These are phyloP conservation scores for Zaprionus ornatus DNA, from an alignment of 1,140 invertebrate genomes.

Conservation along the genomic window DNA sequence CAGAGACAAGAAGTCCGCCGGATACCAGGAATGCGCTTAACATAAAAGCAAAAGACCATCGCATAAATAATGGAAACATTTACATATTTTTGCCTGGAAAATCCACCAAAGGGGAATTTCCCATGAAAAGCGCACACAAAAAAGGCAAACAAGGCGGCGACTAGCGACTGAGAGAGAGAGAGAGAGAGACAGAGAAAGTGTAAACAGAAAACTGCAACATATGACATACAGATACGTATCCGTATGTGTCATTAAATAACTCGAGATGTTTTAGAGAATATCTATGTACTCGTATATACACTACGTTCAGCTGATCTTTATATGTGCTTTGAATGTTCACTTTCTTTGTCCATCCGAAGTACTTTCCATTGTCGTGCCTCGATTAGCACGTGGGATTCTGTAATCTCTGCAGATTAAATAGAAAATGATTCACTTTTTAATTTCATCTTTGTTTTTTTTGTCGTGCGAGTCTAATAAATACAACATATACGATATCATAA, in stretches of 20 bases:
- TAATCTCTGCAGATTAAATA: neutral
- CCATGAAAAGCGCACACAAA: slow-evolving; percentile 21
- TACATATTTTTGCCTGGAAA: slow-evolving; percentile 33
- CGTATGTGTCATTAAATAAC: neutral
- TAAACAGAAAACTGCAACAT: neutral
- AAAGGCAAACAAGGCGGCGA: slow-evolving; percentile 21
- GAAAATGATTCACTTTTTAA: slow-evolving; percentile 21
- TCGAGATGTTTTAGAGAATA: neutral
- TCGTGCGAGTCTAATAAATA: slow-evolving; percentile 25
- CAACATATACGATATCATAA: slow-evolving; percentile 22
- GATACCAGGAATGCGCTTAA: slow-evolving; percentile 4
- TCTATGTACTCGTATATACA: neutral
- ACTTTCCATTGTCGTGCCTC: neutral
- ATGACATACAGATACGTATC: no score
- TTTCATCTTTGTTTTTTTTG: neutral
- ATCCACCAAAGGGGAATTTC: slow-evolving; percentile 26
- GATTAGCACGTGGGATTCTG: neutral
- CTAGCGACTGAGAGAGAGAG: neutral
- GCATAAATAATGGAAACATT: slow-evolving; percentile 45
- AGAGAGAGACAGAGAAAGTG: neutral
- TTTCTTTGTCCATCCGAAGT: neutral
- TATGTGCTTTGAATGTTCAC: neutral
- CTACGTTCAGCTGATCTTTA: neutral
- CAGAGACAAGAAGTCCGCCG: neutral
- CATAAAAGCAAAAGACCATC: slow-evolving; percentile 9